A percentile compares a stretch with the other conserved stretches of the same genome.
These are phyloP conservation scores for Conomelus anceps DNA, from an alignment of 2,888 invertebrate genomes.

Conservation along the genomic window DNA sequence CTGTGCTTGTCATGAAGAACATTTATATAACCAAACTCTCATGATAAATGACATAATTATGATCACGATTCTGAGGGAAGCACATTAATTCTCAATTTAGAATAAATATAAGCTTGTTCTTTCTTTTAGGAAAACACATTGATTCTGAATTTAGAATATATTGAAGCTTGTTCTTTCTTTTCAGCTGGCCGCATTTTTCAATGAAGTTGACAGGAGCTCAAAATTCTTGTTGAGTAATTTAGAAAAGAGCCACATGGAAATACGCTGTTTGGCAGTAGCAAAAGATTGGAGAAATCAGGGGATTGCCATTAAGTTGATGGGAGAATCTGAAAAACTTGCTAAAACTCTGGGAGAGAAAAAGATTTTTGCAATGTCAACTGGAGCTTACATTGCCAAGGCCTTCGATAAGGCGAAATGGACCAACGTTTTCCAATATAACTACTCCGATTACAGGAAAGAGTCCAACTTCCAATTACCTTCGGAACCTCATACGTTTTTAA, in stretches of 20 bases:
- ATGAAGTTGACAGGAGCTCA: not conserved
- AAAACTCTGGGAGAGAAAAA: not conserved
- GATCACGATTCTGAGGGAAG: too few species aligned
- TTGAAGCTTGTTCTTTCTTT: not conserved
- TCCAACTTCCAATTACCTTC: not conserved
- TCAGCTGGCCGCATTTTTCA: not conserved
- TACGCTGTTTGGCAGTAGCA: not conserved
- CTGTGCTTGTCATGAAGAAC: too few species aligned
- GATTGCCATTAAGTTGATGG: not conserved
- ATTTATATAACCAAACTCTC: too few species aligned
- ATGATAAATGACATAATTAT: too few species aligned
- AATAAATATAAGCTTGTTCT: too few species aligned
- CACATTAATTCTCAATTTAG: too few species aligned
- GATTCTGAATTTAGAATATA: too few species aligned
- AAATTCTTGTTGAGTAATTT: not conserved
- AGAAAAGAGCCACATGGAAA: not conserved
- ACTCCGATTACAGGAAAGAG: not conserved
- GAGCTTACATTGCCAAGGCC: not conserved
- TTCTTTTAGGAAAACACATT: too few species aligned
- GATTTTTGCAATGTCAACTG: not conserved
- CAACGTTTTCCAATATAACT: not conserved
- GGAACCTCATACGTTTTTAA: not conserved
- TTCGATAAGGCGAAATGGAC: not conserved
- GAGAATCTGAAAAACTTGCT: not conserved
- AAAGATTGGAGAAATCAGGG: not conserved